Percentiles rank a stretch among this genome's conserved stretches.
Conservation (phyloP, 2,113 vertebrate species). For the Lepus americanus region DNA sequence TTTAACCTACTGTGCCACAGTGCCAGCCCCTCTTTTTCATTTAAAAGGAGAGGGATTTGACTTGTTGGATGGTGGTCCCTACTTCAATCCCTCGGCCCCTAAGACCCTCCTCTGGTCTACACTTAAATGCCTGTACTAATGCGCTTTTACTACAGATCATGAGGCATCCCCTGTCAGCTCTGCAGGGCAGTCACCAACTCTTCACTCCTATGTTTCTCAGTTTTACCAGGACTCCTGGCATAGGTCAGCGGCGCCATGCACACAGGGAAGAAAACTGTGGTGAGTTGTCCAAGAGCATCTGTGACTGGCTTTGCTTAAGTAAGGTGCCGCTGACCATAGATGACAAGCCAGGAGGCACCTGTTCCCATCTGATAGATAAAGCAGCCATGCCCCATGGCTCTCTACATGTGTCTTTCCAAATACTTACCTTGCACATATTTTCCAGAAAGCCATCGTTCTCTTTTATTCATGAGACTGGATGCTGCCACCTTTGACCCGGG, state of each 20-base stretch:
- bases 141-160: rapidly evolving
- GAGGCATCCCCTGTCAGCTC: not conserved
- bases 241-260: not conserved
- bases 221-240: not conserved
- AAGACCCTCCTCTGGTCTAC: not conserved
- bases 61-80: not conserved
- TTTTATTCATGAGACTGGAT: not conserved
- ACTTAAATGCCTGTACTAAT: rapidly evolving
- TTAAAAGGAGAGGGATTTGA: not conserved
- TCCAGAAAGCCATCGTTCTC: not conserved
- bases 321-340: not conserved
- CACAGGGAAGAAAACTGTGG: not conserved
- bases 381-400: not conserved
- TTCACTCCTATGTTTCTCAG: rapidly evolving
- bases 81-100: rapidly evolving
- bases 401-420: not conserved
- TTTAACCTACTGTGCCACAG: too few relatives aligned
- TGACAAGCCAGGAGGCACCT: not conserved
- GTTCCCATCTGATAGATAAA: not conserved
- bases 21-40: not conserved
- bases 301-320: not conserved
- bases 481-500: not conserved
- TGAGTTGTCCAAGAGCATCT: not conserved
- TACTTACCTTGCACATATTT: not conserved
- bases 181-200: not conserved